Evolutionary conservation across 2,797 vertebrate genomes (phyloP).

Genomic region (Bucorvus abyssinicus): DNA sequence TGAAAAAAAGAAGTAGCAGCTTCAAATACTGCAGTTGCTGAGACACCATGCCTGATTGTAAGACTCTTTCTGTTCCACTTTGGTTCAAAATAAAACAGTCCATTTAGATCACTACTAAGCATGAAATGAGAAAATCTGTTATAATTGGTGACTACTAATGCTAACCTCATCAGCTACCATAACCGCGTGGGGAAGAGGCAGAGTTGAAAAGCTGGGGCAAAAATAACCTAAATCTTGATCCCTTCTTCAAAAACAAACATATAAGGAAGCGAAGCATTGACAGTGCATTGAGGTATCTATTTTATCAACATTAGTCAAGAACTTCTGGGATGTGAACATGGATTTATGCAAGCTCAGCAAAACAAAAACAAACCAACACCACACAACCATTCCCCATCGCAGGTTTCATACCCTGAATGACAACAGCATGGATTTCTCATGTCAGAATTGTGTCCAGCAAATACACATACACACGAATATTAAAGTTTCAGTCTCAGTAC

Average conservation of each 20-base stretch:
- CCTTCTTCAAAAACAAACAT: background rate
- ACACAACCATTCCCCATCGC: background rate
- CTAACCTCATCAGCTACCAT: background rate
- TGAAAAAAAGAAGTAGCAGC: background rate
- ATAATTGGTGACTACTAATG: background rate
- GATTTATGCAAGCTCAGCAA: background rate
- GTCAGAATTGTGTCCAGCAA: background rate
- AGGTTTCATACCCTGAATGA: background rate
- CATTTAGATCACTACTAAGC: background rate
- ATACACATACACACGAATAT: background rate
- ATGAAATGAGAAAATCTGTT: background rate
- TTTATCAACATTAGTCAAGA: background rate
- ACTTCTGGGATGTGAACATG: background rate
- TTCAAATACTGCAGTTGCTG: background rate
- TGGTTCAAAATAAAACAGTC: background rate
- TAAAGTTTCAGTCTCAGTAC: background rate
- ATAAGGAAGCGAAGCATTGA: background rate
- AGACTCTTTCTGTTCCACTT: background rate
- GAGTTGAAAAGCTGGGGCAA: background rate
- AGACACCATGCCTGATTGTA: background rate
- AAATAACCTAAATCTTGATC: background rate
- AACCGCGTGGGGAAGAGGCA: background rate
- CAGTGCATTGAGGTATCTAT: background rate
- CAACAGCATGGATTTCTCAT: background rate
- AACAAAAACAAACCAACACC: background rate